Percentiles rank a stretch among this genome's conserved stretches.
phyloP scores from a whole-genome alignment of 2,113 vertebrate species.

The Synodontis membranacea region DNA sequence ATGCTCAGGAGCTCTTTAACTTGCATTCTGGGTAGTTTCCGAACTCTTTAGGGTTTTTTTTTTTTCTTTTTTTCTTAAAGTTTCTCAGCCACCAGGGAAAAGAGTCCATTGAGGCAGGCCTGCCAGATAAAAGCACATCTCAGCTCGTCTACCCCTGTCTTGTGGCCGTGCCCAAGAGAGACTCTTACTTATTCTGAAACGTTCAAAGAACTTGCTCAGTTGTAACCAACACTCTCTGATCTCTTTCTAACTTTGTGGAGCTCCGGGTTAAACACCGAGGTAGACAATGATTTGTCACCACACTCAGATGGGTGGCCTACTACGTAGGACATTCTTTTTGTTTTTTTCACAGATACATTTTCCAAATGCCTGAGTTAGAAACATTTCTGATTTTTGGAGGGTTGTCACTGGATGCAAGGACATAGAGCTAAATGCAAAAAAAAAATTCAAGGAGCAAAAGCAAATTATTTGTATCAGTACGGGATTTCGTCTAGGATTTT shows the following conservation, averaged over 20 bases:
- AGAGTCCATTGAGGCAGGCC: neutral
- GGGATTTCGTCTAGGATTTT: neutral
- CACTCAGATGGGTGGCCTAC: neutral
- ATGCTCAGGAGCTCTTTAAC: neutral
- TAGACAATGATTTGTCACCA: neutral
- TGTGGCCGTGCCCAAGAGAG: neutral
- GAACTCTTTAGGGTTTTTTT: neutral
- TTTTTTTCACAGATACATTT: neutral
- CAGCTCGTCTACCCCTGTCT: neutral
- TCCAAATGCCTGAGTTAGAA: neutral
- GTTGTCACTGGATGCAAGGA: neutral
- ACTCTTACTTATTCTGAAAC: neutral
- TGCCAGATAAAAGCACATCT: slow-evolving; percentile 24
- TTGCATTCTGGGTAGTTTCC: neutral
- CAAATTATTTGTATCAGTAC: neutral
- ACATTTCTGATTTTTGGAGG: too few relatives aligned
- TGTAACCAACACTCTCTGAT: neutral
- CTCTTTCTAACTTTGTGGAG: neutral
- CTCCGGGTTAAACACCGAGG: neutral
- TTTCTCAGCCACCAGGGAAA: neutral
- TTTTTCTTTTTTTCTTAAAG: neutral
- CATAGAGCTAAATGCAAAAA: neutral
- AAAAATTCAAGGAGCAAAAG: neutral
- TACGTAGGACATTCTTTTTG: neutral
- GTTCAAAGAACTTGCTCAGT: slow-evolving; percentile 20